Evolutionary conservation across 2,113 vertebrate species (phyloP), one percentile per base, ranked within the genome.

Genomic region (Columbina picui): DNA sequence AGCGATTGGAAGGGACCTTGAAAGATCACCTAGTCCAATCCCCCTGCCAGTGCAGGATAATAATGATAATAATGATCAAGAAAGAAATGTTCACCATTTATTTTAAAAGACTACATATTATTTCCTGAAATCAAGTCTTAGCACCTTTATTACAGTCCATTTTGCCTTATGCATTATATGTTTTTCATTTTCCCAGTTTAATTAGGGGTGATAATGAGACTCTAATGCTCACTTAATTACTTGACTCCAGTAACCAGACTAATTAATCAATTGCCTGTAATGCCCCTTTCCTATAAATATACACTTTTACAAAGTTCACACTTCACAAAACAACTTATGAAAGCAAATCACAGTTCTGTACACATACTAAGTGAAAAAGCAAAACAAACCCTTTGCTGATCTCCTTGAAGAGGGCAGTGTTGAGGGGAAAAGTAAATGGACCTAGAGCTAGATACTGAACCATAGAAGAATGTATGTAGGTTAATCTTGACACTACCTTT

Each of bases 171-270:
- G 15, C 69, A 13, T 84, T 36, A 15, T 67, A 22, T 15, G 63
- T 8, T 76, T 78, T 93, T 90, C 71, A 32, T 75, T 93, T 85
- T 65, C 32, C 38, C 32, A 77, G 19, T 97, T 97, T 87, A 94
- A 86, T 94, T 96, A 92, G 50, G 36, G 7, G 74, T 27, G 70
- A 18, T 81, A 91, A 81, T 90, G 38, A 90, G 43, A 86, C 73
- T 27, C 30, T 87, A 79, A 89, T 83, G 25, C 21, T 73, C 34
- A 57, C 12, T 65, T 96, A 93, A 97, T 94, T 84, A 57, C 73
- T 87, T 93, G 61, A 91, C 21, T 38, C 9, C 23, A 61, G 34
- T 82, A 92, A 86, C 23, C 32, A 90, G 34, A 70, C 36, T 78
- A 96, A 96, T 95, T 93, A 94, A 89, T 94, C 61, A 77, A 32